phyloP scores from a whole-genome alignment of 2,797 vertebrate species.

The Babyrousa celebensis region DNA sequence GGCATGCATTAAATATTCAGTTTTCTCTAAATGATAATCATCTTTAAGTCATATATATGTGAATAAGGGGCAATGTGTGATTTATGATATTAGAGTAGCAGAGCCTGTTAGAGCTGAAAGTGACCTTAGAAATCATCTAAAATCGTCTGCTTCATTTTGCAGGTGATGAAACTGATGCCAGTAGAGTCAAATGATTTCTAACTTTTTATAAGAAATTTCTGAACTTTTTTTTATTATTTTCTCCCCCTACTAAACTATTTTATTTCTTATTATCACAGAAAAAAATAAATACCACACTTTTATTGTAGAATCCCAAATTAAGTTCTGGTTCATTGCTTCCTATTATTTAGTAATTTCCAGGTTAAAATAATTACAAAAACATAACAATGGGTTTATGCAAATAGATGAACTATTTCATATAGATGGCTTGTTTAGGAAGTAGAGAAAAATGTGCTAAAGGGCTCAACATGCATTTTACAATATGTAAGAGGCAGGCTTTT shows the following conservation, averaged over 20 bases:
- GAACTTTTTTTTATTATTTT: background rate
- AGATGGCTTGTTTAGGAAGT: background rate
- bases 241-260: background rate
- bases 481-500: conserved; percentile 49
- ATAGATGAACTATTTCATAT: background rate
- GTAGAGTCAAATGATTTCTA: conserved; percentile 26
- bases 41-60: conserved; percentile 64
- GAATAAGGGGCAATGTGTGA: conserved; percentile 5
- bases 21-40: conserved; percentile 59
- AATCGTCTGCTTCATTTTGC: conserved; percentile 70
- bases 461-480: background rate
- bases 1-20: conserved; percentile 39
- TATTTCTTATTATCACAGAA: background rate
- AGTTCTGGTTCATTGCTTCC: background rate
- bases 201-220: conserved; percentile 41
- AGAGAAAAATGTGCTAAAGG: conserved; percentile 60
- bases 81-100: conserved; percentile 50
- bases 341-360: conserved; percentile 6
- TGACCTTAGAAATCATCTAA: conserved; percentile 64
- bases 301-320: background rate
- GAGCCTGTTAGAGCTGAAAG: conserved; percentile 36
- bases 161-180: conserved; percentile 31
- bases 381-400: background rate
- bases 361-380: conserved; percentile 40
- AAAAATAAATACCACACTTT: background rate